These are phyloP conservation scores for Spodoptera litura DNA, from an alignment of 1,140 invertebrate species.

Conservation along the genomic window DNA sequence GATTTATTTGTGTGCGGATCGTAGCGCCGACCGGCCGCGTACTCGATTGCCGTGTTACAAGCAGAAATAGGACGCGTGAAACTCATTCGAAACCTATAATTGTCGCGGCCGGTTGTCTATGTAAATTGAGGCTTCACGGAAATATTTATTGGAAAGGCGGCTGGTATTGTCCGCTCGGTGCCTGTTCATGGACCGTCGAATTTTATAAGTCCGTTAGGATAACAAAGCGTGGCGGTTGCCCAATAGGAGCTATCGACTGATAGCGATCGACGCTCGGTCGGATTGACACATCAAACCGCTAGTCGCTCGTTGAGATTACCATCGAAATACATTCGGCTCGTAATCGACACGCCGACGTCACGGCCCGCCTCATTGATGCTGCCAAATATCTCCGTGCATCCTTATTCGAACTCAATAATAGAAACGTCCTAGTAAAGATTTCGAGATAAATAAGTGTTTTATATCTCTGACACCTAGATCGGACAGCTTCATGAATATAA, in stretches of 20 bases:
- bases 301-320: constrained; percentile 71
- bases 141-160: constrained; percentile 54
- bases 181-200: constrained; percentile 62
- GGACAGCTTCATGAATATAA: constrained; percentile 41
- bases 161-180: constrained; percentile 54
- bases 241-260: constrained; percentile 78
- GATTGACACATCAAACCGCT: constrained; percentile 83
- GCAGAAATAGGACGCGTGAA: constrained; percentile 52
- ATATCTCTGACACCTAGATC: constrained; percentile 19
- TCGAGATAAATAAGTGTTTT: constrained; percentile 26
- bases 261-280: constrained; percentile 66
- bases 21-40: constrained; percentile 50
- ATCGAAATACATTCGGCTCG: constrained; percentile 71
- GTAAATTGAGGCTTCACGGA: constrained; percentile 51
- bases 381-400: constrained; percentile 56
- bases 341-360: constrained; percentile 76
- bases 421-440: constrained; percentile 33
- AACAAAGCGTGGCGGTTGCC: constrained; percentile 80
- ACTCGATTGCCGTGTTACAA: constrained; percentile 52
- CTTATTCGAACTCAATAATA: constrained; percentile 44
- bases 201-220: constrained; percentile 75
- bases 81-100: constrained; percentile 54
- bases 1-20: constrained; percentile 72
- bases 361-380: constrained; percentile 63
- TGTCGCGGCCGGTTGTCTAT: constrained; percentile 47